Conservation (phyloP, 1,140 invertebrate species). For the Sesamia nonagrioides region DNA sequence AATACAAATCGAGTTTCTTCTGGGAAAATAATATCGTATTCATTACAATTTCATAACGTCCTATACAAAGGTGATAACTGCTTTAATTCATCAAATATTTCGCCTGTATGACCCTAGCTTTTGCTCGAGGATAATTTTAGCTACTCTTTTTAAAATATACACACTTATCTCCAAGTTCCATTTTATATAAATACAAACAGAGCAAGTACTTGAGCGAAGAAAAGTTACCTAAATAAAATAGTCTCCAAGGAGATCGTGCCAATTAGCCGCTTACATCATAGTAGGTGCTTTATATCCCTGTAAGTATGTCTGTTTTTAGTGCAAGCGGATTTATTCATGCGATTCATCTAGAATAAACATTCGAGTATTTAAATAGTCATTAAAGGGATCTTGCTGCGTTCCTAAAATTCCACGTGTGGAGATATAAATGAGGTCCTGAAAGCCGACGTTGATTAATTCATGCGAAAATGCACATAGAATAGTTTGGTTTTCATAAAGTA, state of each 20-base stretch:
- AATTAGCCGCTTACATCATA: constrained; percentile 6
- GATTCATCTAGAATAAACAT: constrained; percentile 29
- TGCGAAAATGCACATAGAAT: constrained; percentile 1
- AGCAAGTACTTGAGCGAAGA: neutral
- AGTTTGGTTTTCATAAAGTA: neutral
- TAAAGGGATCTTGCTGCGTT: constrained; percentile 18
- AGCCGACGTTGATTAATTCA: constrained; percentile 23
- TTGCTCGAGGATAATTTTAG: neutral
- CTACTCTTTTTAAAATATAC: neutral
- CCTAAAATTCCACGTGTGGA: constrained; percentile 20
- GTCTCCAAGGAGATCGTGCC: constrained; percentile 29
- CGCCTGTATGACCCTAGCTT: neutral
- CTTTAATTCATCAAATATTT: constrained; percentile 15
- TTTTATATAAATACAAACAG: neutral
- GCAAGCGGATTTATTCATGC: neutral
- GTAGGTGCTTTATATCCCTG: too few species aligned
- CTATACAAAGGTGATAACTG: neutral
- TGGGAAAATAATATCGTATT: constrained; percentile 2
- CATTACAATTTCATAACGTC: constrained; percentile 10
- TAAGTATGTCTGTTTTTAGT: constrained; percentile 16
- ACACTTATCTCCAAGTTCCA: neutral
- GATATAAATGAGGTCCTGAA: constrained; percentile 39
- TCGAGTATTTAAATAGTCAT: constrained; percentile 23
- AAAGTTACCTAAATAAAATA: constrained; percentile 28
- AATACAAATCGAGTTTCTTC: constrained; percentile 1